Evolutionary conservation across 2,888 invertebrate genomes (phyloP).

Genomic region (Doris montereyensis): DNA sequence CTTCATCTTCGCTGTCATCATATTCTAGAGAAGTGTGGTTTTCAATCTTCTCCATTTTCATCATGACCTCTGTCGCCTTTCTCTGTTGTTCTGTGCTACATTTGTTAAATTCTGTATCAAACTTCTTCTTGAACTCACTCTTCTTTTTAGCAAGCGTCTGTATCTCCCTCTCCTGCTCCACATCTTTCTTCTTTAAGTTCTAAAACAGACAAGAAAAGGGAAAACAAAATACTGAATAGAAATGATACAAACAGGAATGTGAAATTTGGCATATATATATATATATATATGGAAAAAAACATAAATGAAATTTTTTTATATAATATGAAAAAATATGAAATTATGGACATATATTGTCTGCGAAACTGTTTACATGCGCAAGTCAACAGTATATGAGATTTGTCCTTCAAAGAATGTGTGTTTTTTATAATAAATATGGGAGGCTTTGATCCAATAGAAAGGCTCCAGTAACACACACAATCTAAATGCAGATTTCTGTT

Average conservation of each 20-base stretch:
- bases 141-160: constrained; percentile 38
- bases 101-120: constrained; percentile 36
- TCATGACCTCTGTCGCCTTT: constrained; percentile 4
- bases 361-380: too few relatives aligned
- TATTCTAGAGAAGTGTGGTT: not conserved
- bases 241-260: not conserved
- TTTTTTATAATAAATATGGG: too few relatives aligned
- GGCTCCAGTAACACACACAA: too few relatives aligned
- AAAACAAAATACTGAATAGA: not conserved
- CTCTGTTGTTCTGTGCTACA: constrained; percentile 34
- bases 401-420: too few relatives aligned
- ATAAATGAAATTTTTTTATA: too few relatives aligned
- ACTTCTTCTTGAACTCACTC: constrained; percentile 36
- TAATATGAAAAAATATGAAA: too few relatives aligned
- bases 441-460: too few relatives aligned
- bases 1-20: constrained; percentile 16
- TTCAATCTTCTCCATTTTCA: constrained; percentile 5
- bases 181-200: constrained; percentile 40
- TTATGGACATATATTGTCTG: too few relatives aligned
- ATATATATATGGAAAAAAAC: too few relatives aligned
- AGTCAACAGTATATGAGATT: too few relatives aligned
- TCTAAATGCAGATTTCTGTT: too few relatives aligned
- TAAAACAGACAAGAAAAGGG: not conserved
- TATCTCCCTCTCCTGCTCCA: constrained; percentile 41
- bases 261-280: too few relatives aligned